Percentiles rank a stretch among this genome's conserved stretches.
Conservation (phyloP, 2,113 vertebrate species). For the Chlamydotis undulata region DNA sequence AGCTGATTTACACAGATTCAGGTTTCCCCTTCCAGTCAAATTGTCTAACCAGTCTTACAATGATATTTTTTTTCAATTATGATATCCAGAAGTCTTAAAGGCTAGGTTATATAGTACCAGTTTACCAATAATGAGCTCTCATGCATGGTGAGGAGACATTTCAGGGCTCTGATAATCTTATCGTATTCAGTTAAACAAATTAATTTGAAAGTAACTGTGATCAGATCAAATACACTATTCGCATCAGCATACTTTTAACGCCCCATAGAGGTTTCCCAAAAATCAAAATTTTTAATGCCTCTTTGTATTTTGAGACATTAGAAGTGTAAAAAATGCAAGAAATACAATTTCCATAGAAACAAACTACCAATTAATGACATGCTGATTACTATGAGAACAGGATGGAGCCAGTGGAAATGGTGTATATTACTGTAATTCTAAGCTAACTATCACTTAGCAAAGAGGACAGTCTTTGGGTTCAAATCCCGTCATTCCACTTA, state of each 20-base stretch:
- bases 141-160: not conserved
- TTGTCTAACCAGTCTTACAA: not conserved
- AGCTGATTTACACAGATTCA: not conserved
- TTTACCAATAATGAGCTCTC: not conserved
- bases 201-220: not conserved
- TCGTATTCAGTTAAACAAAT: not conserved
- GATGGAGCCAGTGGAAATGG: not conserved
- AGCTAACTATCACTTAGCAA: not conserved
- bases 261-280: not conserved
- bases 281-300: not conserved
- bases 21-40: not conserved
- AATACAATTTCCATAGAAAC: not conserved
- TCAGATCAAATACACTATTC: not conserved
- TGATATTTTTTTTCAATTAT: not conserved
- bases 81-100: not conserved
- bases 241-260: not conserved
- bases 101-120: not conserved
- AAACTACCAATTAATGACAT: not conserved
- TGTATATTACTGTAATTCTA: not conserved
- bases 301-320: not conserved
- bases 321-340: not conserved
- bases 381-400: not conserved
- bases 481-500: conserved; percentile 3
- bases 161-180: not conserved
- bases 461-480: not conserved